These are phyloP conservation scores for Drosophila falleni DNA, from an alignment of 2,888 invertebrate species.

Conservation along the genomic window DNA sequence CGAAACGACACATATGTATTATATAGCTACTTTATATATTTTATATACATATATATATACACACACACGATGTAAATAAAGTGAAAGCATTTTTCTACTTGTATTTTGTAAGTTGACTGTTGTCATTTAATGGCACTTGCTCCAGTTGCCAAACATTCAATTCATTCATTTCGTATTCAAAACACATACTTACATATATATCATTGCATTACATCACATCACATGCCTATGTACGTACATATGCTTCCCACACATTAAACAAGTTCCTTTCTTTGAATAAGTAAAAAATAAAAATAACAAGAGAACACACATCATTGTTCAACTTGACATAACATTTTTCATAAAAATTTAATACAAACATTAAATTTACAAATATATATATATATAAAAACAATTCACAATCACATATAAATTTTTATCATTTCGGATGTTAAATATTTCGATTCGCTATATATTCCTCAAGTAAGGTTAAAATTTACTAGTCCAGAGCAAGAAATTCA, in stretches of 20 bases:
- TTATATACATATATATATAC: conserved; percentile 8
- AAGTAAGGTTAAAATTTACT: conserved; percentile 77
- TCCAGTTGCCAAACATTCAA: conserved; percentile 8
- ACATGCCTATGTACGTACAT: conserved; percentile 16
- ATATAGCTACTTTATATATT: conserved; percentile 29
- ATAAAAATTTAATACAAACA: conserved; percentile 79
- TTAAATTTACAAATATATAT: conserved; percentile 79
- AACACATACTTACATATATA: not conserved
- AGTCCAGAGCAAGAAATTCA: conserved; percentile 78
- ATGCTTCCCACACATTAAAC: conserved; percentile 8
- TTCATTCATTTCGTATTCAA: conserved; percentile 14
- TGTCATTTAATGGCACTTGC: conserved; percentile 20
- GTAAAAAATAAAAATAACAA: conserved; percentile 20
- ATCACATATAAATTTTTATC: conserved; percentile 80
- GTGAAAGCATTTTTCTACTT: conserved; percentile 43
- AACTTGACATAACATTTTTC: conserved; percentile 79
- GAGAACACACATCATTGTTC: conserved; percentile 47
- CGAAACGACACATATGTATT: conserved; percentile 24
- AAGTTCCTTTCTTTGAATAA: conserved; percentile 48
- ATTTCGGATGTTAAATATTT: conserved; percentile 76
- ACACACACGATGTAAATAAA: conserved; percentile 48
- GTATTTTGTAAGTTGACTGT: conserved; percentile 18
- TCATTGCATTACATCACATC: conserved; percentile 1
- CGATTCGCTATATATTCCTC: conserved; percentile 75
- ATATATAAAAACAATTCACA: conserved; percentile 75